These are phyloP conservation scores for Otus sunia DNA, from an alignment of 2,113 vertebrate species.

Conservation along the genomic window DNA sequence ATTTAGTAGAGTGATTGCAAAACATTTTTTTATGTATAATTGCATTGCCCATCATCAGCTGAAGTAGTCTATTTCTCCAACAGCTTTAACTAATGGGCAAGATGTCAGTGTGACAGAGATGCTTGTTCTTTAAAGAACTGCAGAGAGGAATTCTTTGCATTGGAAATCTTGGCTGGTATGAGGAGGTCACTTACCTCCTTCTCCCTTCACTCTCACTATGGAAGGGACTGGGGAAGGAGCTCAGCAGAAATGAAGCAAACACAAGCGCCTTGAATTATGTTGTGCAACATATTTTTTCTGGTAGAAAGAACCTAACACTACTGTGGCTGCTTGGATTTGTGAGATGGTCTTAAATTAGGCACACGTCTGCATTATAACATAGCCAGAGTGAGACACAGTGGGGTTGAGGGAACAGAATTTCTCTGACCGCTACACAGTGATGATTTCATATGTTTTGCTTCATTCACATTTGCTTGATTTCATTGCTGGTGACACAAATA, in stretches of 20 bases:
- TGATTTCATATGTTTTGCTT: background rate
- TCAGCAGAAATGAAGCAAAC: background rate
- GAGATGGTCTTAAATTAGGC: background rate
- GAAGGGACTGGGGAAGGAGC: background rate
- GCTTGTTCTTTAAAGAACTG: background rate
- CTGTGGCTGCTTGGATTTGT: background rate
- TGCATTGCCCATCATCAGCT: background rate
- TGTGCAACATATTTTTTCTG: background rate
- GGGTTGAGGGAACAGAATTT: background rate
- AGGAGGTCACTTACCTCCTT: background rate
- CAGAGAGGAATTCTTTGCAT: background rate
- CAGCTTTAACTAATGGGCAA: background rate
- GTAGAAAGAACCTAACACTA: background rate
- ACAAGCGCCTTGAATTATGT: background rate
- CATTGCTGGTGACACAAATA: background rate
- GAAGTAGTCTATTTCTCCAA: background rate
- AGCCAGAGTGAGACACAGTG: background rate
- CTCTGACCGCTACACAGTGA: background rate
- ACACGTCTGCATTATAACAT: background rate
- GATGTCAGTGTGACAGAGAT: background rate
- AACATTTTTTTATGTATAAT: fast-evolving
- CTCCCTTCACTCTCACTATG: background rate
- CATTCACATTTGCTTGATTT: background rate
- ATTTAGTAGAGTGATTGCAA: background rate
- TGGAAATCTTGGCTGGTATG: background rate